A percentile compares a stretch with the other conserved stretches of the same genome.
Conservation (phyloP, 2,797 vertebrate species). For the Pyrocephalus nanus region DNA sequence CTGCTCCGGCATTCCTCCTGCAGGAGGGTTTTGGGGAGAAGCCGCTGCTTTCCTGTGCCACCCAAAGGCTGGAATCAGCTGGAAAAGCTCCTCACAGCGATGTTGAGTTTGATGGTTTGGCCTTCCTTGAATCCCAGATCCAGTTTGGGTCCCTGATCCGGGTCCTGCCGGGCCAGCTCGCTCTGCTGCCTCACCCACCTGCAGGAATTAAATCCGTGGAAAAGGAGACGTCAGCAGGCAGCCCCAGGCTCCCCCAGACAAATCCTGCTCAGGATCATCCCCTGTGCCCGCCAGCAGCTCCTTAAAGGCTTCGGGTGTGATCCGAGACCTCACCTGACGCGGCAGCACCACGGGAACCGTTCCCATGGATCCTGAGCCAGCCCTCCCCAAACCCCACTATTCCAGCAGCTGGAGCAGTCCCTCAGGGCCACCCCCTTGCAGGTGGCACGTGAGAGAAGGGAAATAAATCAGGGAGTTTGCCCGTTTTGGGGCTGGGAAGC, state of each 20-base stretch:
- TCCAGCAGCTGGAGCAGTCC: background rate
- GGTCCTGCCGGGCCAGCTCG: constrained; percentile 87
- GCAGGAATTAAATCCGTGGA: background rate
- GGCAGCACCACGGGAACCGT: background rate
- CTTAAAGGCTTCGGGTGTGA: background rate
- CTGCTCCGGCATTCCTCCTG: background rate
- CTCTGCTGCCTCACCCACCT: constrained; percentile 97
- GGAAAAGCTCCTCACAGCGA: constrained; percentile 82
- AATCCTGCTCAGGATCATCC: background rate
- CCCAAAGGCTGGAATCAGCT: background rate
- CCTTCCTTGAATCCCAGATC: constrained; percentile 98
- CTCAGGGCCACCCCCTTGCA: background rate
- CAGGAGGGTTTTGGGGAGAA: rapidly evolving
- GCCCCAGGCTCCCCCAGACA: background rate
- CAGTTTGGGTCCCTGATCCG: constrained; percentile 83
- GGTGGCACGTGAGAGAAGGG: rapidly evolving
- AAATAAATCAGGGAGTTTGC: background rate
- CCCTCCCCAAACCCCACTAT: background rate
- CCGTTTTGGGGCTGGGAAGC: background rate
- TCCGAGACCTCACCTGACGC: rapidly evolving
- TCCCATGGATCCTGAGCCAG: background rate
- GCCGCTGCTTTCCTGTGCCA: background rate
- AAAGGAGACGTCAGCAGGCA: rapidly evolving
- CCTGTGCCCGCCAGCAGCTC: background rate
- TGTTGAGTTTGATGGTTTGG: constrained; percentile 96